Conservation (phyloP, 2,888 invertebrate genomes). For the Protonemura montana region DNA sequence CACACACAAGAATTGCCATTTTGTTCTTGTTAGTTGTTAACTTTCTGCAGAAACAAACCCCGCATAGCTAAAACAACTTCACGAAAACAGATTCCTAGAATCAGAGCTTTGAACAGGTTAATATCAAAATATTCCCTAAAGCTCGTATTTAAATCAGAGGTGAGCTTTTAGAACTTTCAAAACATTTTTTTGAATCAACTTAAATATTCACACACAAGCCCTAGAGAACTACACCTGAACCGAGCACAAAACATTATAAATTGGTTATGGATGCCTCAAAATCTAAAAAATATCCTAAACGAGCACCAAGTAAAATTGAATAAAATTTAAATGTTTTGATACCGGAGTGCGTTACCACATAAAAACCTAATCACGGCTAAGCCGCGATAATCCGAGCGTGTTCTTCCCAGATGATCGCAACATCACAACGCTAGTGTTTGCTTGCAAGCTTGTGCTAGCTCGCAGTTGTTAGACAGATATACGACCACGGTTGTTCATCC, state of each 20-base stretch:
- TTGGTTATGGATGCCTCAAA: neutral
- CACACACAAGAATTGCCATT: neutral
- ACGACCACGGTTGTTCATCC: conserved; percentile 22
- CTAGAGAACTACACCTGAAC: neutral
- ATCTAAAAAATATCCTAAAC: neutral
- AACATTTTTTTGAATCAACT: neutral
- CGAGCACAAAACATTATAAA: neutral
- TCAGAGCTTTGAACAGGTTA: neutral
- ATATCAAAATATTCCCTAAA: neutral
- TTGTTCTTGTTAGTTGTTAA: neutral
- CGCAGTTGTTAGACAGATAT: conserved; percentile 26
- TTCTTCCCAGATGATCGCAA: conserved; percentile 5
- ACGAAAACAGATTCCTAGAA: neutral
- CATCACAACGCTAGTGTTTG: neutral
- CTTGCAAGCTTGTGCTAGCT: neutral
- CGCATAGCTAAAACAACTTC: neutral
- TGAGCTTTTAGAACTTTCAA: neutral
- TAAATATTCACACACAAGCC: neutral
- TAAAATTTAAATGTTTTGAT: neutral
- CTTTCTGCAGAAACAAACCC: neutral
- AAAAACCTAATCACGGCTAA: neutral
- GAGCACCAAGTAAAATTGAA: neutral
- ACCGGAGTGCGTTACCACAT: neutral
- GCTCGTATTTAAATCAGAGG: neutral
- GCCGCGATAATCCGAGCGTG: neutral